Conservation (phyloP, 1,140 invertebrate genomes). For the honey bee (Apis mellifera) region DNA sequence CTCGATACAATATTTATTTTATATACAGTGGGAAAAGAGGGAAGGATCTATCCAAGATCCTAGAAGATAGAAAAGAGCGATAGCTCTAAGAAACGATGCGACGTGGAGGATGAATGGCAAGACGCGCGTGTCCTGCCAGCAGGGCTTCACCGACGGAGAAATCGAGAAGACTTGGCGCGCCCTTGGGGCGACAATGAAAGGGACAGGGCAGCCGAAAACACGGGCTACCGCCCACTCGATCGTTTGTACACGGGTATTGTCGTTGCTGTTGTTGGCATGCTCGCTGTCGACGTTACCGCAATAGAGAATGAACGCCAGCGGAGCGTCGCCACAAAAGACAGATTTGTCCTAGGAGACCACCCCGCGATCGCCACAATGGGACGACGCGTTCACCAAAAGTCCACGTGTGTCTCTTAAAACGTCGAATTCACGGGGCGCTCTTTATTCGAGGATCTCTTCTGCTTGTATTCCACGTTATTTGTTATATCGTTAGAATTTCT, state of each 20-base stretch:
- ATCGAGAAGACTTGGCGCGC: slow-evolving; percentile 31
- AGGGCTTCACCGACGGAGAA: slow-evolving; percentile 31
- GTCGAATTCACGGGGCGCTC: slow-evolving; percentile 11
- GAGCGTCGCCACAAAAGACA: slow-evolving; percentile 57
- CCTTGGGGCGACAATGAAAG: slow-evolving; percentile 65
- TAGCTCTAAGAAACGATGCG: background rate
- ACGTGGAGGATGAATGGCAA: slow-evolving; percentile 40
- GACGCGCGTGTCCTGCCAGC: slow-evolving; percentile 58
- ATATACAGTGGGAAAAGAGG: background rate
- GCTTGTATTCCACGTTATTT: background rate
- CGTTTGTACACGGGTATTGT: slow-evolving; percentile 59
- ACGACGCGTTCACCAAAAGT: slow-evolving; percentile 15
- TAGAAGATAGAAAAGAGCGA: background rate
- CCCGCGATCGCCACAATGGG: slow-evolving; percentile 49
- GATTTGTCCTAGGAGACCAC: slow-evolving; percentile 63
- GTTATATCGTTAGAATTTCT: background rate
- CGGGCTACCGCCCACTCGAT: slow-evolving; percentile 70
- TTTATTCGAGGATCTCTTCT: slow-evolving; percentile 10
- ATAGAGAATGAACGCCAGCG: slow-evolving; percentile 49
- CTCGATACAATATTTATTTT: too few species aligned
- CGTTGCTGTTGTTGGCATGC: slow-evolving; percentile 38
- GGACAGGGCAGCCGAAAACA: slow-evolving; percentile 69
- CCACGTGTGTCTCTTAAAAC: slow-evolving; percentile 44
- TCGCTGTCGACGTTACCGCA: slow-evolving; percentile 52
- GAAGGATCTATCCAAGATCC: background rate